Evolutionary conservation across 2,113 vertebrate species (phyloP).

Genomic region (Turdus rufiventris): DNA sequence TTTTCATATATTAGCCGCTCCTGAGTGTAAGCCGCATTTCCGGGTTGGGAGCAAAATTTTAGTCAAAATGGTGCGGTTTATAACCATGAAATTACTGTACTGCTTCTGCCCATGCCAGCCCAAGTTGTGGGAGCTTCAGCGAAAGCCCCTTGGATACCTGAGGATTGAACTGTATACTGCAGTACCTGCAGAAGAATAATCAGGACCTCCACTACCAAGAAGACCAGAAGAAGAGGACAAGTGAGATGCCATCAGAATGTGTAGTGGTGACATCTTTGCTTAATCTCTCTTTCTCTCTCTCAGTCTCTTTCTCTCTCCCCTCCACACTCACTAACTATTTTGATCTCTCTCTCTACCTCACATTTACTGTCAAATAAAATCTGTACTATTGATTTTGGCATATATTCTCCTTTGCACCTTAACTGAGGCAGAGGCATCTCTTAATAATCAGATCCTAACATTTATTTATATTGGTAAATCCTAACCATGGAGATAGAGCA

Average conservation of each 20-base stretch:
- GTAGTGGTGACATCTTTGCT: background rate
- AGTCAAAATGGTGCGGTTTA: too few relatives aligned
- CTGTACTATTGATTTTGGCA: background rate
- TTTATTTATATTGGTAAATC: background rate
- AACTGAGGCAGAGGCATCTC: background rate
- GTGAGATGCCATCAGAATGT: fast-evolving
- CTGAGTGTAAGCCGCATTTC: too few relatives aligned
- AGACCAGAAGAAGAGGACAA: background rate
- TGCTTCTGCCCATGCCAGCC: background rate
- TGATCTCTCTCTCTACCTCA: background rate
- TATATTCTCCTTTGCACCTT: background rate
- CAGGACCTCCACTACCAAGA: background rate
- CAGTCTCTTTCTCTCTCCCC: background rate
- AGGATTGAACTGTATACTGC: background rate
- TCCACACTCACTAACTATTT: background rate
- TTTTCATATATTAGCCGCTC: too few relatives aligned
- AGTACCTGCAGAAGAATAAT: fast-evolving
- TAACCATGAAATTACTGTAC: too few relatives aligned
- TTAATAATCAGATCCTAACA: background rate
- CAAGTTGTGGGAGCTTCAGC: background rate
- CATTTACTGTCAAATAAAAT: background rate
- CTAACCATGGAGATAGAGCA: background rate
- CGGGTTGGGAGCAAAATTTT: too few relatives aligned
- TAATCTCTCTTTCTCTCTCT: background rate
- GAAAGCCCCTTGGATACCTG: background rate